Conservation (phyloP, 2,797 vertebrate species). For the Amblyraja radiata region DNA sequence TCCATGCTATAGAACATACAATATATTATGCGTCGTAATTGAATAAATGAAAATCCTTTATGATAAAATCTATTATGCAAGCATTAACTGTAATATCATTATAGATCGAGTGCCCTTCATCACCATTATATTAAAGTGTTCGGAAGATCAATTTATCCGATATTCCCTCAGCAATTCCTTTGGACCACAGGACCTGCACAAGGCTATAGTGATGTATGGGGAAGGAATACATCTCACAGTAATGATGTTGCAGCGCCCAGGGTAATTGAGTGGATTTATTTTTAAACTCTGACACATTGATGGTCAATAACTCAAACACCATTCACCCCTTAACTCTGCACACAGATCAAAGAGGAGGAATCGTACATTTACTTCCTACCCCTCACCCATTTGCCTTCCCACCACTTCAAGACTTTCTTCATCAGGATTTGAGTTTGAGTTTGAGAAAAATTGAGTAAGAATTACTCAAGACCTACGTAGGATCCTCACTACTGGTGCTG, state of each 20-base stretch:
- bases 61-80: not conserved
- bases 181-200: not conserved
- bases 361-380: no score
- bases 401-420: no score
- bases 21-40: not conserved
- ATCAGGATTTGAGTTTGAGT: no score
- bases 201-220: not conserved
- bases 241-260: not conserved
- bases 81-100: not conserved
- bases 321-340: not conserved
- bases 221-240: not conserved
- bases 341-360: not conserved
- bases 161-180: not conserved
- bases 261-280: not conserved
- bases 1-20: not conserved
- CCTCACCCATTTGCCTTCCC: no score
- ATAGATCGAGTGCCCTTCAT: not conserved
- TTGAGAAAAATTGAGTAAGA: no score
- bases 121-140: not conserved
- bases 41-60: constrained; percentile 8
- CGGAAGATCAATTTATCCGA: not conserved
- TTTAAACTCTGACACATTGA: not conserved
- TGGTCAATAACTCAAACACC: not conserved
- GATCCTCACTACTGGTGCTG: no score
- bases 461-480: no score